Evolutionary conservation across 2,113 vertebrate genomes (phyloP), one percentile per base, ranked within the genome.

Genomic region (Nestor notabilis): DNA sequence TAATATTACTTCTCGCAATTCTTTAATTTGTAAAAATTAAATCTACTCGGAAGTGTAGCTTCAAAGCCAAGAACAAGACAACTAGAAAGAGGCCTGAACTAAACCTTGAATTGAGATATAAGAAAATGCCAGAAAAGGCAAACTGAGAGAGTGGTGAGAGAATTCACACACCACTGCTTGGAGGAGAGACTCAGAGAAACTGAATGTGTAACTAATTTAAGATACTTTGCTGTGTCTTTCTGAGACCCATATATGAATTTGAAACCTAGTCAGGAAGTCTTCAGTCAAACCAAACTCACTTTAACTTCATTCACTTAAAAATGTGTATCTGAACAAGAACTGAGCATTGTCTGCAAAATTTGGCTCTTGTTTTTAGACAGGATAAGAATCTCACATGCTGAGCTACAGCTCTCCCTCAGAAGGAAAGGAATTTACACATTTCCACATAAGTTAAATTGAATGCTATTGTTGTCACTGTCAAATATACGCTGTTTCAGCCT

Each of bases 401-500:
- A 78, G 84, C 58, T 75, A 25, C 72, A 49, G 41, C 29, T 89
- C 6, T 44, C 65, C 84, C 89, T 69, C 33, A 53, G 70, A 64
- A 41, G 58, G 78, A 52, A 37, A 74, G 61, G 37, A 41, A 8
- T 33, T 35, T 71, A 28, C 37, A 49, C 18, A 33, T 94, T 91
- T 87, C 49, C 84, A 61, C n/a, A 78, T 72, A 80, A 92, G 92
- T 52, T 53, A 71, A 87, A 61, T 24, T 14, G 53, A 52, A 81
- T 39, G 39, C 86, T 97, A 72, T 66, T 65, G 87, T 23, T 86
- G 89, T 87, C 92, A 79, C 74, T 87, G 88, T n/a, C 93, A 87
- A 95, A 64, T n/a, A 65, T 19, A 28, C 52, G 84, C 44, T 82
- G 84, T 13, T 85, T 60, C 70, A 71, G 47, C 37, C 46, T 44